phyloP scores from a whole-genome alignment of 2,113 vertebrate genomes.

The Microtus pennsylvanicus region DNA sequence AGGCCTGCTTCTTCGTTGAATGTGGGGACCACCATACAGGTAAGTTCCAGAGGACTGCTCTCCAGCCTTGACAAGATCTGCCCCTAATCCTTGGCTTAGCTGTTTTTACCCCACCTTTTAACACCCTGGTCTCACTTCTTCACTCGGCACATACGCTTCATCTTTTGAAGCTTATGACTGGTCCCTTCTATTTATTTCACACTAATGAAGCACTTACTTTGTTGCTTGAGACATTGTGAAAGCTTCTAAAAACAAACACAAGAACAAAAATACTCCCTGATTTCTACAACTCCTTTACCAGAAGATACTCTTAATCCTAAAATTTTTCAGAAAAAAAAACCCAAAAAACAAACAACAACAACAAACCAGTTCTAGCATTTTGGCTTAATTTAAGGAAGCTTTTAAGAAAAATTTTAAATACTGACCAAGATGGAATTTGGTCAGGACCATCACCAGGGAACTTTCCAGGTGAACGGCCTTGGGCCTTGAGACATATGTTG shows the following conservation, averaged over 20 bases:
- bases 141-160: neutral
- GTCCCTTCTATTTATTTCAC: neutral
- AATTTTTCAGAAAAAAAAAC: neutral
- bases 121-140: neutral
- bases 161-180: neutral
- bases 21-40: neutral
- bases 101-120: neutral
- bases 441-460: neutral
- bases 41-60: neutral
- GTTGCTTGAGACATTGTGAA: neutral
- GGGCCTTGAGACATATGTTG: neutral
- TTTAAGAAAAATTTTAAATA: neutral
- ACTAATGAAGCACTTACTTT: slow-evolving; percentile 10
- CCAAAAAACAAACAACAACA: too few species aligned
- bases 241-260: neutral
- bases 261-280: neutral
- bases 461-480: neutral
- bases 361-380: neutral
- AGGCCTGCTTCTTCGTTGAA: neutral
- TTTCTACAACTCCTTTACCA: neutral
- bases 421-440: neutral
- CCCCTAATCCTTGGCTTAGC: neutral
- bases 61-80: neutral
- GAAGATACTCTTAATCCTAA: neutral
- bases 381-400: neutral